These are phyloP conservation scores for Sternotherus odoratus DNA, from an alignment of 2,797 vertebrate species.

Conservation along the genomic window DNA sequence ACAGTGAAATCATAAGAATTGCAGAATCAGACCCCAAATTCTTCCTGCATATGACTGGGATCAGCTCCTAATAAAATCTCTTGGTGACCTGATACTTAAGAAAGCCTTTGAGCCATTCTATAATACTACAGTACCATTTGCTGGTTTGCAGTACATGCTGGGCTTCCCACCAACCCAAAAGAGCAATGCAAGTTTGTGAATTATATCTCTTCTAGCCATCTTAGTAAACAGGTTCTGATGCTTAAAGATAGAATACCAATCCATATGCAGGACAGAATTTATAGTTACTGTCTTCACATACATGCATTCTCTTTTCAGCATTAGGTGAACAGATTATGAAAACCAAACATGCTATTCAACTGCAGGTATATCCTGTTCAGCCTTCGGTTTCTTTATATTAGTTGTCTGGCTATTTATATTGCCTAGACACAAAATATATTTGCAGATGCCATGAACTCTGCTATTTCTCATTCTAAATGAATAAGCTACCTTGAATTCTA, in stretches of 20 bases:
- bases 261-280: not conserved
- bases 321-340: conserved; percentile 35
- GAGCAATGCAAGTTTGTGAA: not conserved
- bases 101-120: not conserved
- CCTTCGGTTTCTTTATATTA: not conserved
- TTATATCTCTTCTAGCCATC: not conserved
- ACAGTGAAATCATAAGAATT: not conserved
- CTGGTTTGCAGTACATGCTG: not conserved
- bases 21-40: not conserved
- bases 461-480: not conserved
- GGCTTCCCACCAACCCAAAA: not conserved
- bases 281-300: not conserved
- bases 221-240: not conserved
- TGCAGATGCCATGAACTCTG: not conserved
- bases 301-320: not conserved
- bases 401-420: conserved; percentile 1
- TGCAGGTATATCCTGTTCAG: not conserved
- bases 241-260: not conserved
- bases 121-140: not conserved
- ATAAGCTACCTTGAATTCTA: not conserved
- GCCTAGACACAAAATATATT: not conserved
- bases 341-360: conserved; percentile 23
- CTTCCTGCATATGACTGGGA: not conserved
- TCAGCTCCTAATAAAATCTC: not conserved
- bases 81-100: not conserved